Percentiles rank a stretch among this genome's conserved stretches.
Conservation (phyloP, 2,888 invertebrate genomes). For the Xanthia togata region DNA sequence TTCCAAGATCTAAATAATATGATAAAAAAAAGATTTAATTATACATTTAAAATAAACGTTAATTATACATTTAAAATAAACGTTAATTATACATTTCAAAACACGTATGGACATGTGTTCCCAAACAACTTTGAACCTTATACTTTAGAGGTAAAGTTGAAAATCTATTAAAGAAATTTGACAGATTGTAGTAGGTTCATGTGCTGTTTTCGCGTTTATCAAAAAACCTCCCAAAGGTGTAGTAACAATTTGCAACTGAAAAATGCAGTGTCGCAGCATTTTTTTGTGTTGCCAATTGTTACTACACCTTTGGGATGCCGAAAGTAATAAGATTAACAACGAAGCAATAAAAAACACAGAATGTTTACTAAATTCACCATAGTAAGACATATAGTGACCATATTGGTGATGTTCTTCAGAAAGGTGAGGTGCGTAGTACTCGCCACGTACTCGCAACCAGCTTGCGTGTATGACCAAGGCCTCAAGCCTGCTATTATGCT, state of each 20-base stretch:
- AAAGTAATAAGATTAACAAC: conserved; percentile 23
- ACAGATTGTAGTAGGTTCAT: too few relatives aligned
- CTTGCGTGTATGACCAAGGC: too few relatives aligned
- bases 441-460: neutral
- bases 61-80: too few relatives aligned
- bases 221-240: conserved; percentile 23
- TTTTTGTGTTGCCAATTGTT: conserved; percentile 30
- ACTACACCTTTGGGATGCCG: conserved; percentile 28
- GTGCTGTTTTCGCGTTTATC: neutral
- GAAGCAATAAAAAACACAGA: neutral
- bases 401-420: neutral
- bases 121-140: too few relatives aligned
- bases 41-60: too few relatives aligned
- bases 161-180: too few relatives aligned
- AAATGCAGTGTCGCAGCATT: conserved; percentile 25
- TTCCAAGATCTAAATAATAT: neutral
- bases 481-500: too few relatives aligned
- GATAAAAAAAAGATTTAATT: too few relatives aligned
- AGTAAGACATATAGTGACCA: neutral
- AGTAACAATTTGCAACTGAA: conserved; percentile 19
- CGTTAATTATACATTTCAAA: too few relatives aligned
- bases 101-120: too few relatives aligned
- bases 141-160: too few relatives aligned
- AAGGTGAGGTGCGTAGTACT: neutral
- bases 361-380: neutral